Percentiles rank a stretch among this genome's conserved stretches.
phyloP scores from a whole-genome alignment of 2,113 vertebrate species.

The Trematomus loennbergii region DNA sequence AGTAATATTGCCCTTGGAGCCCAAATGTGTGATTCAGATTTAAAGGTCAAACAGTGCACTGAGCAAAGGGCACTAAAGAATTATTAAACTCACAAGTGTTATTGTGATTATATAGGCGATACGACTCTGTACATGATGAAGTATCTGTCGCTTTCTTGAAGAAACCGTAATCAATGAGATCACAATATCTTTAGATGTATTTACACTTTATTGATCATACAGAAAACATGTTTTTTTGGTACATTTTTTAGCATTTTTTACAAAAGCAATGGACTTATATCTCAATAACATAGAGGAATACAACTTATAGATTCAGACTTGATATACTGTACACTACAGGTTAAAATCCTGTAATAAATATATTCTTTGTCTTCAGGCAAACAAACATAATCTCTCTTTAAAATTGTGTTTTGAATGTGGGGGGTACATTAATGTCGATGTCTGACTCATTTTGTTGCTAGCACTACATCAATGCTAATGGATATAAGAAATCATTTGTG shows the following conservation, averaged over 20 bases:
- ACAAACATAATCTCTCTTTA: conserved; percentile 47
- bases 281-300: conserved; percentile 52
- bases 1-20: conserved; percentile 12
- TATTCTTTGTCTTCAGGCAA: conserved; percentile 60
- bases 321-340: conserved; percentile 80
- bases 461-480: too few species aligned
- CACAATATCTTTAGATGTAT: conserved; percentile 33
- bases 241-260: conserved; percentile 41
- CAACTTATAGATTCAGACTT: conserved; percentile 42
- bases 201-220: conserved; percentile 72
- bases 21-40: conserved; percentile 16
- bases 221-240: conserved; percentile 53
- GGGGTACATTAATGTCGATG: neutral
- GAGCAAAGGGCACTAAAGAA: neutral
- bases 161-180: neutral
- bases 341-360: conserved; percentile 84
- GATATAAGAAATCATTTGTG: too few species aligned
- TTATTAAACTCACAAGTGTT: neutral
- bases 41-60: neutral
- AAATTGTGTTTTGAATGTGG: conserved; percentile 37
- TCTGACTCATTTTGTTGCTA: neutral
- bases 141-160: neutral
- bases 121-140: neutral
- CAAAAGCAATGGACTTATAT: conserved; percentile 43
- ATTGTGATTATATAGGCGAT: neutral